phyloP scores from a whole-genome alignment of 1,140 invertebrate species.

The Oedothorax gibbosus region DNA sequence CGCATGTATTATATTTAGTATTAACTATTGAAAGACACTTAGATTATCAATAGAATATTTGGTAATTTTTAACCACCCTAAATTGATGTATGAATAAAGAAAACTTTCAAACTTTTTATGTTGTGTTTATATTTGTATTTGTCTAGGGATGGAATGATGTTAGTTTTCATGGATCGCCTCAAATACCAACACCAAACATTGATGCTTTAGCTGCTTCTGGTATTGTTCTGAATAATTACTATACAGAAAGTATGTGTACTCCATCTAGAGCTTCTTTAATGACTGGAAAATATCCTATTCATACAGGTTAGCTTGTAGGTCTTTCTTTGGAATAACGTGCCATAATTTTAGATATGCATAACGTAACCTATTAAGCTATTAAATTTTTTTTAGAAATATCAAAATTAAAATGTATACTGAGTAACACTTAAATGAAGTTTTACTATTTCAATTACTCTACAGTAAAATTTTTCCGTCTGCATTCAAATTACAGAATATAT shows the following conservation, averaged over 20 bases:
- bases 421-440: neutral
- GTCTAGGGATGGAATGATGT: slow-evolving; percentile 71
- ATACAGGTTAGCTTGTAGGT: slow-evolving; percentile 73
- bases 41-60: too few species aligned
- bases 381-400: neutral
- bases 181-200: slow-evolving; percentile 67
- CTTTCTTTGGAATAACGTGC: neutral
- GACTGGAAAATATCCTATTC: slow-evolving; percentile 88
- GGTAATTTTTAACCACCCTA: too few species aligned
- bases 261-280: slow-evolving; percentile 83
- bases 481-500: too few species aligned
- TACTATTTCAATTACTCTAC: neutral
- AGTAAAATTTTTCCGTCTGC: neutral
- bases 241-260: slow-evolving; percentile 81
- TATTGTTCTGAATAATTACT: slow-evolving; percentile 81
- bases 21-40: too few species aligned
- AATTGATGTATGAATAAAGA: neutral
- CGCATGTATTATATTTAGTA: too few species aligned
- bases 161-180: slow-evolving; percentile 66
- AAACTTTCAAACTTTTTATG: too few species aligned
- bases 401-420: neutral
- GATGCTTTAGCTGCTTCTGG: slow-evolving; percentile 66
- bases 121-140: neutral
- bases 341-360: neutral
- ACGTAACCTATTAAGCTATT: neutral